Evolutionary conservation across 2,888 invertebrate species (phyloP).

Genomic region (Ichneumoninae sp.): DNA sequence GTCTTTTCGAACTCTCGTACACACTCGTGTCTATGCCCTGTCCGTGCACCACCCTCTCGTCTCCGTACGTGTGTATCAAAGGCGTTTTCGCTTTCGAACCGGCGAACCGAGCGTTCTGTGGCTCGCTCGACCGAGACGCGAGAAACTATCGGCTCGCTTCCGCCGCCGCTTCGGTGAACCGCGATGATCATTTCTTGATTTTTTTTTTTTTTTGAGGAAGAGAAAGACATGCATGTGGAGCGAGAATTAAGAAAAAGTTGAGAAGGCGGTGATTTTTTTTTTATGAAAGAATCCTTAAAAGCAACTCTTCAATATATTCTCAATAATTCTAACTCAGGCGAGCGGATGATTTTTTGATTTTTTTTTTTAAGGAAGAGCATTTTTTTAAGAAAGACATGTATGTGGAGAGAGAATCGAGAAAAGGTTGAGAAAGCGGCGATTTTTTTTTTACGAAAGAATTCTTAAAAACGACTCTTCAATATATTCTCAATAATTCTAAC

Average conservation of each 20-base stretch:
- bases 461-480: too few relatives aligned
- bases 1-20: conserved; percentile 63
- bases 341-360: not conserved
- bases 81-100: conserved; percentile 45
- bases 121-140: not conserved
- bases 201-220: not conserved
- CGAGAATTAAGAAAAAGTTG: too few relatives aligned
- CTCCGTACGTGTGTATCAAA: conserved; percentile 27
- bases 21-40: not conserved
- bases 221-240: too few relatives aligned
- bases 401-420: too few relatives aligned
- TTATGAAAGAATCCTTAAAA: too few relatives aligned
- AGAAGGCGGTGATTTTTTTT: too few relatives aligned
- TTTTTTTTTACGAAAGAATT: too few relatives aligned
- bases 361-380: not conserved
- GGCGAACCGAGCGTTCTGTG: conserved; percentile 17
- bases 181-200: conserved; percentile 5
- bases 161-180: not conserved
- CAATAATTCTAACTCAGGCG: too few relatives aligned
- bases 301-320: too few relatives aligned
- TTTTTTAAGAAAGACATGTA: too few relatives aligned
- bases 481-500: too few relatives aligned
- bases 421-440: too few relatives aligned
- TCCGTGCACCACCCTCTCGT: conserved; percentile 12
- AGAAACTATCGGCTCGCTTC: not conserved